These are phyloP conservation scores for Poecilus cupreus DNA, from an alignment of 2,888 invertebrate genomes.

Conservation along the genomic window DNA sequence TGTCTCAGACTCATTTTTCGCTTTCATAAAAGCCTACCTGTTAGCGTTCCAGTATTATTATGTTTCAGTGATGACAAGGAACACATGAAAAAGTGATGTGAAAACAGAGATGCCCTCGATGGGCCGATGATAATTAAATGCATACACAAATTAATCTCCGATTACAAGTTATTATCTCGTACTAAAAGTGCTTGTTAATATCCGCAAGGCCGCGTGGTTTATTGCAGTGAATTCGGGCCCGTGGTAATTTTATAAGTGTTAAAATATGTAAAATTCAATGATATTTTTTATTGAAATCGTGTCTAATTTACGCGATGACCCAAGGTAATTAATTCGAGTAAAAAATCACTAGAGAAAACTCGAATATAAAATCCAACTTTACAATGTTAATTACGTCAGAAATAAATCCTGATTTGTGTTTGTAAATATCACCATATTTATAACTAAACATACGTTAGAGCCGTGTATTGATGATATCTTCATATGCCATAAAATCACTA, in stretches of 20 bases:
- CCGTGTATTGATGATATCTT: slow-evolving; percentile 51
- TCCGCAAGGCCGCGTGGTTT: slow-evolving; percentile 8
- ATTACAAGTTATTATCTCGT: slow-evolving; percentile 23
- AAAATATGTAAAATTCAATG: slow-evolving; percentile 45
- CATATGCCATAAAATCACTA: slow-evolving; percentile 53
- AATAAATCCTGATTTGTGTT: slow-evolving; percentile 41
- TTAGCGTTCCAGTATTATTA: too few relatives aligned
- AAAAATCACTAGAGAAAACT: not conserved
- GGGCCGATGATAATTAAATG: slow-evolving; percentile 3
- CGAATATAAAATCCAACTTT: slow-evolving; percentile 8
- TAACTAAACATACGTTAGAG: slow-evolving; percentile 35
- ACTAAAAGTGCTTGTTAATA: slow-evolving; percentile 24
- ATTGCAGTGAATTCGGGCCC: slow-evolving; percentile 7
- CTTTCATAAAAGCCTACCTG: too few relatives aligned
- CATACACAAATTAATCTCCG: slow-evolving; percentile 28
- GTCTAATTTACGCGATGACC: slow-evolving; percentile 40
- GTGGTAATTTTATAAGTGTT: slow-evolving; percentile 22
- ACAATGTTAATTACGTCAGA: slow-evolving; percentile 42
- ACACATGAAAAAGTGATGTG: not conserved
- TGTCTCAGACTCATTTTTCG: too few relatives aligned
- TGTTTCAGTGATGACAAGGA: not conserved
- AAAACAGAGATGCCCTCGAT: slow-evolving; percentile 26
- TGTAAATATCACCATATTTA: slow-evolving; percentile 33
- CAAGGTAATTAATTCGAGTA: slow-evolving; percentile 37
- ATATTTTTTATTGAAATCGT: slow-evolving; percentile 16